Evolutionary conservation across 2,113 vertebrate species (phyloP), one percentile per base, ranked within the genome.

Genomic region (Ptilorrhoa leucosticta): DNA sequence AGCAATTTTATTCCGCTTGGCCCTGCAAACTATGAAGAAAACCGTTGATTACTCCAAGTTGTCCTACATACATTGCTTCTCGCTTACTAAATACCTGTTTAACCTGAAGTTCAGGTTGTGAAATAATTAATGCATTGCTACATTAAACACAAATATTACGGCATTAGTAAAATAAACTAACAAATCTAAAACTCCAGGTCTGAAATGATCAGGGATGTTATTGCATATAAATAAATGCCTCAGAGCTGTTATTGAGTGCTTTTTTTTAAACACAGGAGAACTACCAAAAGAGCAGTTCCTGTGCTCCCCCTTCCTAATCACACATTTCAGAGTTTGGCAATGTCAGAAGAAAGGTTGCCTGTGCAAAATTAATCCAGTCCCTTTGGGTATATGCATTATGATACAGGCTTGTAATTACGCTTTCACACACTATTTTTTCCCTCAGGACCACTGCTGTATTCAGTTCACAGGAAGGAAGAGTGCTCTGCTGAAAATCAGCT

Each of bases 311-410:
- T 69, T 80, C 37, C 94, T 93, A 94, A 92, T 90, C 79, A 77
- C 48, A 58, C 68, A 50, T 90, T 95, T 85, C 75, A 86, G 95
- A 87, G 66, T 56, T 57, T n/a, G 45, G 88, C 85, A 92, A 83
- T 92, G 96, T 96, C 92, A 95, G 83, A 94, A 83, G 54, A 81
- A 94, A 94, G 79, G 90, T 73, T 96, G 79, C 64, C 45, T 70
- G 64, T 73, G 72, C 58, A 93, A 95, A 94, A 94, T 94, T 92
- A 94, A 94, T 84, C 80, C 86, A 71, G 77, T 73, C 69, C 83
- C 93, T 68, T 94, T 79, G 93, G 77, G 84, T n/a, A 92, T 48
- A 75, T 4, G 4, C 60, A 53, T 87, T 87, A 94, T 54, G 72
- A 92, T 91, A 89, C 89, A 82, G 72, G 14, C 89, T 63, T 75